Evolutionary conservation across 2,888 invertebrate genomes (phyloP), one percentile per base, ranked within the genome.

Genomic region (Drosophila stalkeri): DNA sequence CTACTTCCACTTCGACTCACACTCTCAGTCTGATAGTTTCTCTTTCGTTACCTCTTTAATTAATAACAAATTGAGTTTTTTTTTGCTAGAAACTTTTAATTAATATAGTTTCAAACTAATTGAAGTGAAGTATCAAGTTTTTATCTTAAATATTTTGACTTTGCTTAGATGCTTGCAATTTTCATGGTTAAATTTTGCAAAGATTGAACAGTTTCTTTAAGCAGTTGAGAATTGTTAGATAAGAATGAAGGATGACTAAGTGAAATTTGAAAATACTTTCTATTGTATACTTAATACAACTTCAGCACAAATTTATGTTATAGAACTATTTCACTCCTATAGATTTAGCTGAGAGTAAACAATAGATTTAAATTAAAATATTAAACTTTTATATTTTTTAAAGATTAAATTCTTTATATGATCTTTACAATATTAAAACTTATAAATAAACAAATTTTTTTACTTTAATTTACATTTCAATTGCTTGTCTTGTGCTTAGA

Each of bases 1-100:
- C 9, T 7, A 14, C 37, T 39, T 2, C 16, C 31, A 3, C 37
- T 37, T 2, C 12, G n/a, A 0, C 57, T 16, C n/a, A 0, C 8
- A 8, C 14, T 14, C 39, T n/a, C 39, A 7, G 16, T 39, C 23
- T 1, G 6, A 11, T n/a, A 8, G 20, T 9, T 31, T 4, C 52
- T 14, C 14, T 20, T 6, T 3, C 20, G 2, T 18, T 43, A 12
- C 39, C 27, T 12, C 43, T 20, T 73, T 73, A 65, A 72, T 72
- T 72, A 64, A 64, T 59, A 59, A 44, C 54, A 64, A 72, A 20
- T 54, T 54, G 18, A 14, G 51, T 44, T 65, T 65, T 65, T 65
- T 65, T 52, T 20, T 31, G 46, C 20, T 23, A 31, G 9, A 23
- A 37, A 52, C 43, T 54, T 61, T 61, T 61, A 51, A 61, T 61